These are phyloP conservation scores for Emydoidea blandingii DNA, from an alignment of 2,797 vertebrate species.

Conservation along the genomic window DNA sequence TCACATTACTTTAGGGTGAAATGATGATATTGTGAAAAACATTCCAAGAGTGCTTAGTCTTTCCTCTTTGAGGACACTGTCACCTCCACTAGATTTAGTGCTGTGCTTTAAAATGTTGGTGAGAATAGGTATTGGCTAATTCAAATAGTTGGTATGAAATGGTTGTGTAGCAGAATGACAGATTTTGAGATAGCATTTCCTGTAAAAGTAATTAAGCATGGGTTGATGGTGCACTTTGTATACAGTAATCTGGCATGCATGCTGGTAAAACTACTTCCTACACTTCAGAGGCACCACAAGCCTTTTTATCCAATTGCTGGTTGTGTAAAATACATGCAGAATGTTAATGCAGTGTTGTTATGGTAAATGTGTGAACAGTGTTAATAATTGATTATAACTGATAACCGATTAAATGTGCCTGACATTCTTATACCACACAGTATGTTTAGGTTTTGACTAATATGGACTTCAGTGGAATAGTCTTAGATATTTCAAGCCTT, in stretches of 20 bases:
- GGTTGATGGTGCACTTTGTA: slow-evolving; percentile 77
- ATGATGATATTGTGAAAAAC: slow-evolving; percentile 44
- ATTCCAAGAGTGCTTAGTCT: slow-evolving; percentile 60
- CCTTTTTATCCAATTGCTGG: slow-evolving; percentile 75
- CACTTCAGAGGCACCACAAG: slow-evolving; percentile 75
- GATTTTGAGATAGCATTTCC: slow-evolving; percentile 73
- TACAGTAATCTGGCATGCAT: slow-evolving; percentile 77
- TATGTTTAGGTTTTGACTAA: slow-evolving; percentile 76
- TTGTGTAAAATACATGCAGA: slow-evolving; percentile 81
- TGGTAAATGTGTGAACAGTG: slow-evolving; percentile 83
- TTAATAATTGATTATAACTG: slow-evolving; percentile 82
- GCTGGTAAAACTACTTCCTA: slow-evolving; percentile 76
- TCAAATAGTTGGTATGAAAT: slow-evolving; percentile 55
- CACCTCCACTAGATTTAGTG: slow-evolving; percentile 69
- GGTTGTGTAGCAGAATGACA: slow-evolving; percentile 69
- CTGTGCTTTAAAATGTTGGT: slow-evolving; percentile 72
- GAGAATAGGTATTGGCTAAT: slow-evolving; percentile 67
- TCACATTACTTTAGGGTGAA: slow-evolving; percentile 32
- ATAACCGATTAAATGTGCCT: slow-evolving; percentile 79
- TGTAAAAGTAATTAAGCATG: slow-evolving; percentile 75
- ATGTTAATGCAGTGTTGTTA: slow-evolving; percentile 80
- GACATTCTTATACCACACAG: slow-evolving; percentile 76
- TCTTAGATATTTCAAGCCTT: slow-evolving; percentile 80
- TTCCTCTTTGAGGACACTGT: slow-evolving; percentile 46
- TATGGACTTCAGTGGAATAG: slow-evolving; percentile 75